Evolutionary conservation across 2,113 vertebrate genomes (phyloP).

Genomic region (Orycteropus afer): DNA sequence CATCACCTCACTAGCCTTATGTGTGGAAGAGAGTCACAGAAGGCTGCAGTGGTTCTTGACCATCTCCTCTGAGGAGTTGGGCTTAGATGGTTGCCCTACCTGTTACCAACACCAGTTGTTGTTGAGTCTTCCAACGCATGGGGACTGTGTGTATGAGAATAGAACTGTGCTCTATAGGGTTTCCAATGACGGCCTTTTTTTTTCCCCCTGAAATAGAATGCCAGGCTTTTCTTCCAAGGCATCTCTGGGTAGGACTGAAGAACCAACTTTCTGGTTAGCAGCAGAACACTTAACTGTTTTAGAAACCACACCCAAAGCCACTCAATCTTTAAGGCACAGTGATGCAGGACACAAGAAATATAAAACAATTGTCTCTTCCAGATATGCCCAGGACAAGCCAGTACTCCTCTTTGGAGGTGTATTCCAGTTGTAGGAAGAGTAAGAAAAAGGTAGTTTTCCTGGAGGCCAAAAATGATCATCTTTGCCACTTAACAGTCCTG

Average conservation of each 20-base stretch:
- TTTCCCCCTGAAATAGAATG: too few relatives aligned
- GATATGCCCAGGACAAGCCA: background rate
- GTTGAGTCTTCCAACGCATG: too few relatives aligned
- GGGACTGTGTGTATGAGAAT: too few relatives aligned
- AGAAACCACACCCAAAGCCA: background rate
- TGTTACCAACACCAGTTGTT: too few relatives aligned
- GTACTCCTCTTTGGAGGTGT: background rate
- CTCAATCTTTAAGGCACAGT: background rate
- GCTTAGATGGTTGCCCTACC: background rate
- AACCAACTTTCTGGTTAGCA: too few relatives aligned
- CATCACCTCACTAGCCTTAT: background rate
- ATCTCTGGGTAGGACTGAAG: too few relatives aligned
- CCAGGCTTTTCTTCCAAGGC: too few relatives aligned
- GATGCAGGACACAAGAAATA: background rate
- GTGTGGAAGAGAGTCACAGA: background rate
- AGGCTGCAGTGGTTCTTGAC: background rate
- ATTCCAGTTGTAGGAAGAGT: background rate
- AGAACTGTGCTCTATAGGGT: too few relatives aligned
- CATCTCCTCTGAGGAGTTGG: background rate
- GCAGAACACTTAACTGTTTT: too few relatives aligned
- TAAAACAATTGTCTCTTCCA: background rate
- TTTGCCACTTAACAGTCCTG: background rate
- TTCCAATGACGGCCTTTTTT: too few relatives aligned
- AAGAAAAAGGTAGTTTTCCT: background rate
- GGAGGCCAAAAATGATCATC: background rate